These are phyloP conservation scores for Enoplosus armatus DNA, from an alignment of 2,797 vertebrate species.

Conservation along the genomic window DNA sequence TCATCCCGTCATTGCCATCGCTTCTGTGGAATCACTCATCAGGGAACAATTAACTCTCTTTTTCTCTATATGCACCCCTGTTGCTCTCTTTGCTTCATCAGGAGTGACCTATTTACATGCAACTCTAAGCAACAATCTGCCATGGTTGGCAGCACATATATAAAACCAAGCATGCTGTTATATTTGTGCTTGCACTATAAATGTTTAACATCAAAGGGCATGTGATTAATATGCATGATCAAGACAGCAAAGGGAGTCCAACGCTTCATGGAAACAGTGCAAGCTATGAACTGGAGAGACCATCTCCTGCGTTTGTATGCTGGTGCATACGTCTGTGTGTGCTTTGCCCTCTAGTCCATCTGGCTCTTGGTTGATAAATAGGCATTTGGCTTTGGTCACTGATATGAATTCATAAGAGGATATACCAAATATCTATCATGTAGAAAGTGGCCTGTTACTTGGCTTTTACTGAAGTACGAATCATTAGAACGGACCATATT, in stretches of 20 bases:
- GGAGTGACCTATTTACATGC: conserved; percentile 61
- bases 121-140: conserved; percentile 34
- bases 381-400: conserved; percentile 36
- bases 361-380: conserved; percentile 48
- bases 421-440: conserved; percentile 49
- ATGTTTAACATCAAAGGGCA: conserved; percentile 71
- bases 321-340: conserved; percentile 10
- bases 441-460: conserved; percentile 13
- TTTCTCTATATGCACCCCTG: not conserved
- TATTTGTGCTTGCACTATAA: conserved; percentile 48
- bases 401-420: conserved; percentile 33
- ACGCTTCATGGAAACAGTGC: not conserved
- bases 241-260: conserved; percentile 23
- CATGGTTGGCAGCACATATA: conserved; percentile 53
- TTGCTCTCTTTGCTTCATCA: conserved; percentile 28
- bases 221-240: conserved; percentile 66
- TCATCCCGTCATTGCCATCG: not conserved
- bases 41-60: conserved; percentile 1
- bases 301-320: conserved; percentile 5
- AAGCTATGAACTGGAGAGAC: conserved; percentile 32
- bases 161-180: conserved; percentile 35
- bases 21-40: not conserved
- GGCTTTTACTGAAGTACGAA: conserved; percentile 16
- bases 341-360: conserved; percentile 9
- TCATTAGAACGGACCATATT: conserved; percentile 28